Evolutionary conservation across 2,888 invertebrate species (phyloP).

Genomic region (Heliconius cydno): DNA sequence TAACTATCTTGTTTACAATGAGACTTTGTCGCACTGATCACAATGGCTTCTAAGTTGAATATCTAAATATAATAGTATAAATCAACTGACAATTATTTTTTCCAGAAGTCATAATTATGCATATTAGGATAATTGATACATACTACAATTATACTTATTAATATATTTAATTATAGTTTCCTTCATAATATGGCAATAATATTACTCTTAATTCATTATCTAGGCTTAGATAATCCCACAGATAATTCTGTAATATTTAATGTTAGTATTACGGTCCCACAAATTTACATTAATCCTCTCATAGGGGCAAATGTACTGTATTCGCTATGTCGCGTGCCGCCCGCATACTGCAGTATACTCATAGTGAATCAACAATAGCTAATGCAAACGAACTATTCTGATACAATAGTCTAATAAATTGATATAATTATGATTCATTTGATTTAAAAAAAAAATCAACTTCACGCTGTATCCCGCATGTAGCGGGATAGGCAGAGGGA

Average conservation of each 20-base stretch:
- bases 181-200: not conserved
- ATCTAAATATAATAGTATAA: no score
- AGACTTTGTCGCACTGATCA: no score
- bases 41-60: no score
- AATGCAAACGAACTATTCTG: conserved; percentile 27
- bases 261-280: conserved; percentile 36
- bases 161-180: not conserved
- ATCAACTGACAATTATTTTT: no score
- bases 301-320: conserved; percentile 47
- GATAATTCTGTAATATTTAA: conserved; percentile 36
- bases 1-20: not conserved
- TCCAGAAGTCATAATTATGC: no score
- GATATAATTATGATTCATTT: not conserved
- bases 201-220: conserved; percentile 25
- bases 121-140: no score
- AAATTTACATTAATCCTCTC: conserved; percentile 43
- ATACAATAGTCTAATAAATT: conserved; percentile 19
- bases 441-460: not conserved
- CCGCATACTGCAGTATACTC: conserved; percentile 57
- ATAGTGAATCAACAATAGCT: conserved; percentile 35
- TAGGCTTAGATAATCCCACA: conserved; percentile 31
- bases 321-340: conserved; percentile 59
- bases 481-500: no score
- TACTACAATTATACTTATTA: no score
- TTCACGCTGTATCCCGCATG: not conserved